Percentiles rank a stretch among this genome's conserved stretches.
These are phyloP conservation scores for Porites evermanni DNA, from an alignment of 92 coral and sea anemone species.

Conservation along the genomic window DNA sequence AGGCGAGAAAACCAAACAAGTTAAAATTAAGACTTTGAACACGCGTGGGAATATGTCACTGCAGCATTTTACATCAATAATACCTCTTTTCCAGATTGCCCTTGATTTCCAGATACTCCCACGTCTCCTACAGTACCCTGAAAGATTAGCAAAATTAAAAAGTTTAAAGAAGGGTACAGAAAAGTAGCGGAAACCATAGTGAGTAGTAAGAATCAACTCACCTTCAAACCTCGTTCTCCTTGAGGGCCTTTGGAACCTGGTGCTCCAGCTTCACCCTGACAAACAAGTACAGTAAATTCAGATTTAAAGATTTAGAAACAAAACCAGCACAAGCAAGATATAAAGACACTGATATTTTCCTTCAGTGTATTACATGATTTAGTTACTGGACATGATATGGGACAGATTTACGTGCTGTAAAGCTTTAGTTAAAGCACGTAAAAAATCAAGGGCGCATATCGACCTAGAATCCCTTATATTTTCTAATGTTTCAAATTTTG, in stretches of 20 bases:
- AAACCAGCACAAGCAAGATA: too few species aligned
- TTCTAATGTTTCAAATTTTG: background rate
- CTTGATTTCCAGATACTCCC: slow-evolving; percentile 72
- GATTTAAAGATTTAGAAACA: too few species aligned
- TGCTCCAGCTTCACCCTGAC: slow-evolving; percentile 75
- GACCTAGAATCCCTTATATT: too few species aligned
- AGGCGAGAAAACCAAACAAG: background rate
- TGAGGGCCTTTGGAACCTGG: slow-evolving; percentile 75
- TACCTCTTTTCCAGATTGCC: slow-evolving; percentile 77
- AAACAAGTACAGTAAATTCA: background rate
- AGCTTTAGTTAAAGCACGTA: too few species aligned
- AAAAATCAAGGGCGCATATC: too few species aligned
- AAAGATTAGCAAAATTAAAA: background rate
- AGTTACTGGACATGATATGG: too few species aligned
- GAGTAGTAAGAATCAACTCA: background rate
- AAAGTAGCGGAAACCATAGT: background rate
- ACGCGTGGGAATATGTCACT: background rate
- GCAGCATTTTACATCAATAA: background rate
- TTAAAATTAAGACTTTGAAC: too few species aligned
- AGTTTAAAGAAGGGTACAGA: background rate
- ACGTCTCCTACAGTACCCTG: slow-evolving; percentile 78
- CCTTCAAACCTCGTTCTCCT: slow-evolving; percentile 74
- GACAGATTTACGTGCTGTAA: too few species aligned
- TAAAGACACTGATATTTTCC: too few species aligned
- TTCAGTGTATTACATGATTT: too few species aligned